Evolutionary conservation across 1,140 invertebrate species (phyloP).

Genomic region (Chelonus insularis): DNA sequence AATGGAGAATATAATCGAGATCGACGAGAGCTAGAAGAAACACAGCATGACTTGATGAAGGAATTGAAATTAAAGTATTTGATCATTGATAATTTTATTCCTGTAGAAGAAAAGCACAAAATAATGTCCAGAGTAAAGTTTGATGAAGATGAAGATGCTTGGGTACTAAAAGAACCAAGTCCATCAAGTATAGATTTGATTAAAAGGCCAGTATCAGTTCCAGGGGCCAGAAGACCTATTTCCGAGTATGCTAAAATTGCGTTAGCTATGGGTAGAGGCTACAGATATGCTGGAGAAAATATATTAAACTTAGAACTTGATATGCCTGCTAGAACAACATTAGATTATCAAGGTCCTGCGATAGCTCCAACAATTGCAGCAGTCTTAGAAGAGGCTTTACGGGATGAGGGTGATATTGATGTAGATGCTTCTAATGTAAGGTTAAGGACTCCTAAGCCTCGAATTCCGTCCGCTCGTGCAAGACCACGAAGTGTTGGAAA

Average conservation of each 20-base stretch:
- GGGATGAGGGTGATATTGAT: slow-evolving; percentile 74
- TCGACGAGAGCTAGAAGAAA: slow-evolving; percentile 77
- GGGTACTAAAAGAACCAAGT: slow-evolving; percentile 64
- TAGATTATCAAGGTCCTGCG: slow-evolving; percentile 75
- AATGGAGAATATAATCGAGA: slow-evolving; percentile 81
- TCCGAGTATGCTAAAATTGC: slow-evolving; percentile 74
- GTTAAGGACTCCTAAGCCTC: slow-evolving; percentile 42
- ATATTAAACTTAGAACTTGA: slow-evolving; percentile 81
- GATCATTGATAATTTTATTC: slow-evolving; percentile 97
- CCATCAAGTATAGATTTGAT: slow-evolving; percentile 54
- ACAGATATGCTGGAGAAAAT: slow-evolving; percentile 77
- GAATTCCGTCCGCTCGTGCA: slow-evolving; percentile 45
- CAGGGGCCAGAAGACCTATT: slow-evolving; percentile 68
- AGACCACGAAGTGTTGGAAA: slow-evolving; percentile 50
- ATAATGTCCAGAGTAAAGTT: slow-evolving; percentile 78
- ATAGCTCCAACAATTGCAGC: slow-evolving; percentile 75
- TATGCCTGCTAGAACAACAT: slow-evolving; percentile 76
- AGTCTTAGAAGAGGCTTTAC: slow-evolving; percentile 72
- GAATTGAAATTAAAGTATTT: slow-evolving; percentile 80
- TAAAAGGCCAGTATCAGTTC: slow-evolving; percentile 68
- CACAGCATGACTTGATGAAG: slow-evolving; percentile 76
- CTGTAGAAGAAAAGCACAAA: slow-evolving; percentile 83
- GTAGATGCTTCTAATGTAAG: slow-evolving; percentile 64
- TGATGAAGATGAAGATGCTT: slow-evolving; percentile 88
- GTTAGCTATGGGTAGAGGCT: slow-evolving; percentile 62